Evolutionary conservation across 2,113 vertebrate genomes (phyloP).

Genomic region (Grammomys surdaster): DNA sequence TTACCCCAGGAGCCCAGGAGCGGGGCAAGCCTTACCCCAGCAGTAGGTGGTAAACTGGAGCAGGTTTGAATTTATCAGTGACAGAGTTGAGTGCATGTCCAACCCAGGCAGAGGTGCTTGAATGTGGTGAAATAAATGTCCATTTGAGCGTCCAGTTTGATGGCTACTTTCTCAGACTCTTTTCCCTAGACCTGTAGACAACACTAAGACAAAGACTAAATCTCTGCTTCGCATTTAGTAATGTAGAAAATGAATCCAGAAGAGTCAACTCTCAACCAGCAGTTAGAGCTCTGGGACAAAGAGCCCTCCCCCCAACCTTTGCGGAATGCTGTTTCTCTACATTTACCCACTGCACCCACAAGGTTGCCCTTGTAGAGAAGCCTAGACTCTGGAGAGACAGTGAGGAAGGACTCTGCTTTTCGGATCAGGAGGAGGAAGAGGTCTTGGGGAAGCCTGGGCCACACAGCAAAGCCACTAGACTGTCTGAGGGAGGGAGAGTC

Average conservation of each 20-base stretch:
- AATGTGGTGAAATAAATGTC: neutral
- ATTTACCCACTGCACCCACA: neutral
- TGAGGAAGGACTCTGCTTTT: neutral
- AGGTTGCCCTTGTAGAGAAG: neutral
- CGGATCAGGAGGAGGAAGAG: neutral
- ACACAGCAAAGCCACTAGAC: neutral
- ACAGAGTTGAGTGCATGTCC: neutral
- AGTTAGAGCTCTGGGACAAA: neutral
- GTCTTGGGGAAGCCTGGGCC: neutral
- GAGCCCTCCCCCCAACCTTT: neutral
- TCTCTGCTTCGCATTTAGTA: neutral
- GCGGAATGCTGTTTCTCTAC: neutral
- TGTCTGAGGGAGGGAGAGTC: neutral
- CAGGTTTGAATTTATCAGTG: neutral
- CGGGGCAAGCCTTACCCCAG: neutral
- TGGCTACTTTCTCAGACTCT: conserved; percentile 6
- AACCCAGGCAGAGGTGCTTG: neutral
- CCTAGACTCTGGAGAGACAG: neutral
- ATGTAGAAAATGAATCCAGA: neutral
- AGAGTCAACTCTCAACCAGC: neutral
- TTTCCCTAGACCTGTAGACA: conserved; percentile 18
- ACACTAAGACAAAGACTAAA: neutral
- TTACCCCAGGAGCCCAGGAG: neutral
- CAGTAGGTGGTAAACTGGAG: neutral
- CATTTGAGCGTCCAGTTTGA: neutral